phyloP scores from a whole-genome alignment of 2,113 vertebrate genomes.

The Lycocorax pyrrhopterus region DNA sequence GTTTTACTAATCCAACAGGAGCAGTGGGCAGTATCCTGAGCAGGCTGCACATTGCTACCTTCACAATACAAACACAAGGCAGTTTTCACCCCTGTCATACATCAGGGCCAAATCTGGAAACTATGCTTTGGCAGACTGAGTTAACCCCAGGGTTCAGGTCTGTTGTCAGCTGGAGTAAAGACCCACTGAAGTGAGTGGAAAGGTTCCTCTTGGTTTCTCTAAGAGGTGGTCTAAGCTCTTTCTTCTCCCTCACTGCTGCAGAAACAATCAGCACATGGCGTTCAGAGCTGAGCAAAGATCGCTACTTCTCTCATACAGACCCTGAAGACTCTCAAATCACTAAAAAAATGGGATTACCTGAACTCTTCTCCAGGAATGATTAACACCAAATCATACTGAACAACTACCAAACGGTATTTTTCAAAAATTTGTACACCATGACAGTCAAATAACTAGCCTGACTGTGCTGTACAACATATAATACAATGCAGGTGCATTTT shows the following conservation, averaged over 20 bases:
- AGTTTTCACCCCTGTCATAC: background rate
- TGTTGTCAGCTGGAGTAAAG: background rate
- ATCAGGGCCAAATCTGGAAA: background rate
- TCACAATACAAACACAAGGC: background rate
- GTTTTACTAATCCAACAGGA: background rate
- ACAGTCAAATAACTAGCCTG: background rate
- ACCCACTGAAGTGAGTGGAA: background rate
- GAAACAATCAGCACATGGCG: background rate
- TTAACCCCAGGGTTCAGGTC: background rate
- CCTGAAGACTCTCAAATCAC: background rate
- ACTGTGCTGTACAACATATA: background rate
- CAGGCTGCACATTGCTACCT: background rate
- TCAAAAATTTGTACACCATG: background rate
- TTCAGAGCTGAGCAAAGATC: background rate
- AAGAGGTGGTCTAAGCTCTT: background rate
- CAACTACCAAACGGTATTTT: background rate
- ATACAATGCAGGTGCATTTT: background rate
- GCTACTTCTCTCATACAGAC: background rate
- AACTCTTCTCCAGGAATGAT: background rate
- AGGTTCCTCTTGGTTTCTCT: background rate
- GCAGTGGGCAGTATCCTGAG: background rate
- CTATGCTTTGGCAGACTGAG: background rate
- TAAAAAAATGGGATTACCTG: background rate
- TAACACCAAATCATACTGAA: background rate
- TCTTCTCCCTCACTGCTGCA: background rate